Evolutionary conservation across 2,888 invertebrate genomes (phyloP), one percentile per base, ranked within the genome.

Genomic region (Horisme vitalbata): DNA sequence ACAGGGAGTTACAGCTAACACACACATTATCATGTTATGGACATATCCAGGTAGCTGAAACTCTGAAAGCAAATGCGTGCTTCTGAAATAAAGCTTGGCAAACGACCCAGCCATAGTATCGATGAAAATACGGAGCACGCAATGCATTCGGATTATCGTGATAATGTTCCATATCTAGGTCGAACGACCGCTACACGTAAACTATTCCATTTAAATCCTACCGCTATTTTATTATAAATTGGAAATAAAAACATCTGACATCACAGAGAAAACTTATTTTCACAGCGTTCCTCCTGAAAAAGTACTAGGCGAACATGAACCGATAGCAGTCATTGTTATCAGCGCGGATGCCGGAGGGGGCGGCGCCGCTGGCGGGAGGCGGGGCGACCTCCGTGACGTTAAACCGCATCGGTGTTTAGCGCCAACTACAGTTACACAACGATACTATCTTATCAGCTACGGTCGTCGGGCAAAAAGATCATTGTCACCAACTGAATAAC

Each of bases 221-320:
- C 31, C 11, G 27, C 18, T 48, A 33, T 30, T 47, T 33, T 5
- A 26, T 52, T 6, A 43, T 28, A 27, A 12, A 9, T 14, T 48
- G 54, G 44, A 52, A 45, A 45, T 41, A 31, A 14, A n/a, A n/a
- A 32, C 38, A 5, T 2, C 8, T 62, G 61, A 75, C 70, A 73
- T 72, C 61, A 58, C 49, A 30, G 65, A 75, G 79, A 80, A 85
- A 84, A 78, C 54, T 61, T 63, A 65, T 81, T 80, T 80, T 73
- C 75, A 75, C 72, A 45, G 57, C 60, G 67, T 61, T 50, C 50
- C 65, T 70, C 68, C 84, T 87, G 86, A 86, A 86, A 85, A 76
- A 74, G 79, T 86, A 87, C 87, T 75, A 87, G 87, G 87, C 83
- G 65, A 79, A 57, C 84, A 86, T 83, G 63, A 80, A 55, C 63